Conservation (phyloP, 2,113 vertebrate genomes). For the Catharus minimus region DNA sequence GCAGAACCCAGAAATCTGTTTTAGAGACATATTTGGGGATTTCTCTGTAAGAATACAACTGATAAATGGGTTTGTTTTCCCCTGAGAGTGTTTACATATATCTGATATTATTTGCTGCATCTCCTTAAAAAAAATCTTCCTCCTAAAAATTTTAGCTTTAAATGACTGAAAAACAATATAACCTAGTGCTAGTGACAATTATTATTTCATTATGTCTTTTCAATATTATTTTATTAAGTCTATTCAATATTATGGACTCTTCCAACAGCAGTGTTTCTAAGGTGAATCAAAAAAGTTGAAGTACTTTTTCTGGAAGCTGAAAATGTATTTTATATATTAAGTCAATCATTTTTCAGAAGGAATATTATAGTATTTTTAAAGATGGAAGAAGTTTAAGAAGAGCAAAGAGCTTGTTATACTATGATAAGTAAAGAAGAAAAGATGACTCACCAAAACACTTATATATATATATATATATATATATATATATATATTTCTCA, state of each 20-base stretch:
- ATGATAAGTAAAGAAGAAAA: not conserved
- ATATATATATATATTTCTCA: conserved; percentile 19
- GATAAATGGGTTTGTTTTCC: conserved; percentile 27
- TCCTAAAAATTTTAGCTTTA: not conserved
- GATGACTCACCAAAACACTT: not conserved
- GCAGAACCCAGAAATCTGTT: not conserved
- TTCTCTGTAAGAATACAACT: conserved; percentile 28
- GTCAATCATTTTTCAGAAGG: not conserved
- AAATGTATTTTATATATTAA: not conserved
- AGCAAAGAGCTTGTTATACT: not conserved
- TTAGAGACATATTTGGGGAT: conserved; percentile 19
- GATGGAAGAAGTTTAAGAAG: not conserved
- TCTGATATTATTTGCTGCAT: not conserved
- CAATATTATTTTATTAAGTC: not conserved
- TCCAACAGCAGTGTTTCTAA: not conserved
- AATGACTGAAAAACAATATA: not conserved
- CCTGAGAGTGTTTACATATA: not conserved
- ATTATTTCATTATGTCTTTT: conserved; percentile 12
- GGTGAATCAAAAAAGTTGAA: not conserved
- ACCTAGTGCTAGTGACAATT: not conserved
- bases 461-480: not conserved
- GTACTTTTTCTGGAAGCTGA: not conserved
- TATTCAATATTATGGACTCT: not conserved
- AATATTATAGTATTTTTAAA: not conserved
- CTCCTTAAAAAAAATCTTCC: not conserved